Evolutionary conservation across 2,113 vertebrate species (phyloP).

Genomic region (Mastomys coucha): DNA sequence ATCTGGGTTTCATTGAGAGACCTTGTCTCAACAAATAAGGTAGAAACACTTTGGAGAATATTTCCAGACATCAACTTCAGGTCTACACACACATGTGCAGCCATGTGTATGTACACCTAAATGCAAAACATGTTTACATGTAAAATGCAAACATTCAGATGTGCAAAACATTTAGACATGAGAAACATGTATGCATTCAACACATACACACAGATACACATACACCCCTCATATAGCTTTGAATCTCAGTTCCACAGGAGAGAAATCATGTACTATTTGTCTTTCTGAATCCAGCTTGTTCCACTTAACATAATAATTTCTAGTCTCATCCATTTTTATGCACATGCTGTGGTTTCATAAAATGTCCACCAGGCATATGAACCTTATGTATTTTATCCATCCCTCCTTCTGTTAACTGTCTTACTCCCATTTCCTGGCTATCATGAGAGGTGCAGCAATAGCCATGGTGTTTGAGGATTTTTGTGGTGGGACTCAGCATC

Average conservation of each 20-base stretch:
- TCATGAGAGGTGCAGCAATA: neutral
- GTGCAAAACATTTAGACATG: neutral
- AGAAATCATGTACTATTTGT: neutral
- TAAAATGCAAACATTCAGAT: no score
- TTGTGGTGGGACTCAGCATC: neutral
- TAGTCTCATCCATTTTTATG: neutral
- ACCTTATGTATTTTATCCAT: neutral
- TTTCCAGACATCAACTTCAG: neutral
- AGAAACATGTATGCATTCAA: neutral
- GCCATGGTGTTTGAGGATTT: neutral
- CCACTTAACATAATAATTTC: neutral
- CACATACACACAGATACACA: neutral
- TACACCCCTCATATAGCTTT: no score
- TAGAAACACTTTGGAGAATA: neutral
- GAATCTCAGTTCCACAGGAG: neutral
- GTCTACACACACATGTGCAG: neutral
- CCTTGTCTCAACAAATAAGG: neutral
- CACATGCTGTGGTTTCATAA: neutral
- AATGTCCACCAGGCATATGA: neutral
- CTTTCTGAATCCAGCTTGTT: neutral
- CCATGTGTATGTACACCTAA: neutral
- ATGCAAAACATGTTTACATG: neutral
- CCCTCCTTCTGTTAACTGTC: neutral
- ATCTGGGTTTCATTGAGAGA: neutral
- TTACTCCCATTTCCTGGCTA: neutral